Evolutionary conservation across 2,113 vertebrate species (phyloP).

Genomic region (Tursiops truncatus): DNA sequence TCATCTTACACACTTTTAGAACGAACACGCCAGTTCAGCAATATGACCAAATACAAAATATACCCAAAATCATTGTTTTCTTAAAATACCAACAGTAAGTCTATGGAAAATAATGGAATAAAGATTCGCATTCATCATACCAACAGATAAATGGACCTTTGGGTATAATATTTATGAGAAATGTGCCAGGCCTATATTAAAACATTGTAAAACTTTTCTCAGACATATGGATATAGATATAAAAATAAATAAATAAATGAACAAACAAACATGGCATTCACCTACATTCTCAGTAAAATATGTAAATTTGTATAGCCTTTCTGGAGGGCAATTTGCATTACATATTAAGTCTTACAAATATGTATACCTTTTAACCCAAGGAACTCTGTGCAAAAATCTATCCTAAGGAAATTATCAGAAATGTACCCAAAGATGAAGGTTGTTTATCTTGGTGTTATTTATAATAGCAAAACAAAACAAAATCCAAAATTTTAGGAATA

Average conservation of each 20-base stretch:
- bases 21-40: background rate
- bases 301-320: background rate
- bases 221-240: background rate
- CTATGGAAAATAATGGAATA: slow-evolving; percentile 1
- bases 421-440: background rate
- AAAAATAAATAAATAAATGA: background rate
- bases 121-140: background rate
- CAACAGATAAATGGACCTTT: background rate
- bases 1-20: background rate
- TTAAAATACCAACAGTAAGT: background rate
- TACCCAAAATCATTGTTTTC: background rate
- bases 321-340: background rate
- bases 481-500: background rate
- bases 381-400: background rate
- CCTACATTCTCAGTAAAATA: background rate
- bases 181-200: background rate
- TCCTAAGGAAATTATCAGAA: background rate
- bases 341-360: background rate
- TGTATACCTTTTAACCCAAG: background rate
- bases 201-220: background rate
- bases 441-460: background rate
- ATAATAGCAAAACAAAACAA: background rate
- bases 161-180: background rate
- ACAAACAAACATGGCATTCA: background rate
- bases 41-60: background rate